Evolutionary conservation across 2,888 invertebrate genomes (phyloP), one percentile per base, ranked within the genome.

Genomic region (Adineta ricciae): DNA sequence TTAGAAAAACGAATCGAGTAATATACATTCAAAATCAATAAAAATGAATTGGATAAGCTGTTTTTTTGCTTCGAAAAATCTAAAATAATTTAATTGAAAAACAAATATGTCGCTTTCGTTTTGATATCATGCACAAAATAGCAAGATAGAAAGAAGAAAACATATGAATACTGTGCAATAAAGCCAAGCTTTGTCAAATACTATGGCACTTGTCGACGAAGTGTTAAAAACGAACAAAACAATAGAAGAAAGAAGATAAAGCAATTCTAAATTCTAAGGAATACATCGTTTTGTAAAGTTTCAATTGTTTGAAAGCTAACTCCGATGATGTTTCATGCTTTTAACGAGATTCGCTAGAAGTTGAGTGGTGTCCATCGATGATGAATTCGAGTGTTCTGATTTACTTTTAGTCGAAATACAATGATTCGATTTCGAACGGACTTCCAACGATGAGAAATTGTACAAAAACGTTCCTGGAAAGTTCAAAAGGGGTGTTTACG

Each of bases 321-420:
- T 78, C 8, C 41, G 24, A 41, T 78, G 78, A 41, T 38, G 21
- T 78, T 78, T 38, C n/a, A 78, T 41, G n/a, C 78, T 41, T 41
- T 78, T 78, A 41, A 78, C 78, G n/a, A 78, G 78, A 78, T 78
- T 78, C n/a, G 78, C n/a, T 9, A 78, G 24, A 24, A 41, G n/a
- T 78, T 78, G 41, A n/a, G 78, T 78, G 38, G 78, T 78, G 41
- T 78, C 78, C 3, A 78, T n/a, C 1, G 41, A n/a, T 78, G 78
- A 46, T 46, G 46, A 38, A 14, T 7, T 36, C 11, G 46, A 46
- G 3, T 41, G 21, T n/a, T 78, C 41, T 0, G 21, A 11, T 41
- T 78, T 78, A 78, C n/a, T 38, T 78, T 78, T 38, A 78, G 38
- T 41, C 3, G 78, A 9, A 11, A 78, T 78, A 32, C 32, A 11